These are phyloP conservation scores for Stigmatopora nigra DNA, from an alignment of 2,113 vertebrate species.

Conservation along the genomic window DNA sequence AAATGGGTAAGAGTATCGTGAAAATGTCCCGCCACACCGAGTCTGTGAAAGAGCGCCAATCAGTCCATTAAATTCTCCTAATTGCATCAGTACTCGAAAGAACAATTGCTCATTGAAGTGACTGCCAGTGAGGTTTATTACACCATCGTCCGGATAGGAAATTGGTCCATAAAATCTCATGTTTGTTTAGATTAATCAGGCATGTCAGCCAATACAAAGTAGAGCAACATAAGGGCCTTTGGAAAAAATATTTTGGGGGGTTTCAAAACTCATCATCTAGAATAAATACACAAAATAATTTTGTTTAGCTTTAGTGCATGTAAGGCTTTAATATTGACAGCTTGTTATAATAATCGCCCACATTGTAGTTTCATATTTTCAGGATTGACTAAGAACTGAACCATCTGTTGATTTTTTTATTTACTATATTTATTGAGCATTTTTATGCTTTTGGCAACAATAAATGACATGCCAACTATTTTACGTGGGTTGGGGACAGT, in stretches of 20 bases:
- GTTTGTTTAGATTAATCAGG: slow-evolving; percentile 18
- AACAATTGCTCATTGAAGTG: background rate
- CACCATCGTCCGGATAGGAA: background rate
- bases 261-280: no score
- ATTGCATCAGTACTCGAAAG: background rate
- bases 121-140: background rate
- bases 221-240: background rate
- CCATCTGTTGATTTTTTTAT: no score
- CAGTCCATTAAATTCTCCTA: background rate
- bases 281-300: no score
- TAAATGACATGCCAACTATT: no score
- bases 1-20: slow-evolving; percentile 7
- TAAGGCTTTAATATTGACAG: no score
- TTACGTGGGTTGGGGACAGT: no score
- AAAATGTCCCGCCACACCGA: slow-evolving; percentile 9
- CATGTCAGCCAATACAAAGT: background rate
- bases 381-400: no score
- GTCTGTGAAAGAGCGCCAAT: slow-evolving; percentile 13
- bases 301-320: no score
- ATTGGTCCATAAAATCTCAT: background rate
- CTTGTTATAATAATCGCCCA: no score
- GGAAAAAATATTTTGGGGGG: background rate
- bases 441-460: no score
- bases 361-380: no score
- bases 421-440: no score